Conservation (phyloP, 2,888 invertebrate genomes). For the Abrostola triplasia region DNA sequence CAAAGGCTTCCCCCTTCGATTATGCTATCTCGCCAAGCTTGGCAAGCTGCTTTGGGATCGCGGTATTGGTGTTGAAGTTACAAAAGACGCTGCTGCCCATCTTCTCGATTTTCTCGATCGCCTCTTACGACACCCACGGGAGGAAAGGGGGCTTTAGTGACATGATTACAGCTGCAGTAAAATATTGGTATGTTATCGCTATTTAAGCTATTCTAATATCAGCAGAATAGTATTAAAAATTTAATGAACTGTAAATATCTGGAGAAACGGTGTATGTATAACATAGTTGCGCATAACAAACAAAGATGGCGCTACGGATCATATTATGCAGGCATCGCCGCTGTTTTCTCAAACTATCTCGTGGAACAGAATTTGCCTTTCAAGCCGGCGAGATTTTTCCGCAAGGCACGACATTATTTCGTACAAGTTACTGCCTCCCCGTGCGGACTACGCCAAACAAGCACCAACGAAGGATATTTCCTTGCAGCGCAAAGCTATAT, state of each 20-base stretch:
- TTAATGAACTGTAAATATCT: background rate
- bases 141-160: no score
- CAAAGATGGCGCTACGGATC: slow-evolving; percentile 44
- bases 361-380: slow-evolving; percentile 74
- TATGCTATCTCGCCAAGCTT: no score
- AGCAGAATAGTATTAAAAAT: no score
- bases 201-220: no score
- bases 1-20: no score
- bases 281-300: slow-evolving; percentile 23
- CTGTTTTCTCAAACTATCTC: slow-evolving; percentile 57
- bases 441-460: slow-evolving; percentile 44
- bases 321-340: slow-evolving; percentile 65
- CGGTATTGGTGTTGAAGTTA: no score
- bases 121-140: no score
- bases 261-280: slow-evolving; percentile 9
- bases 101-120: no score
- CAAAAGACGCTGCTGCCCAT: no score
- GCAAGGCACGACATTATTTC: slow-evolving; percentile 67
- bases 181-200: no score
- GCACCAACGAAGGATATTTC: slow-evolving; percentile 54
- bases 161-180: no score
- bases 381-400: slow-evolving; percentile 68
- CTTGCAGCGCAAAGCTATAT: slow-evolving; percentile 62
- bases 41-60: no score
- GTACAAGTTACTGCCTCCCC: slow-evolving; percentile 63